Evolutionary conservation across 2,797 vertebrate species (phyloP).

Genomic region (Clamator glandarius): DNA sequence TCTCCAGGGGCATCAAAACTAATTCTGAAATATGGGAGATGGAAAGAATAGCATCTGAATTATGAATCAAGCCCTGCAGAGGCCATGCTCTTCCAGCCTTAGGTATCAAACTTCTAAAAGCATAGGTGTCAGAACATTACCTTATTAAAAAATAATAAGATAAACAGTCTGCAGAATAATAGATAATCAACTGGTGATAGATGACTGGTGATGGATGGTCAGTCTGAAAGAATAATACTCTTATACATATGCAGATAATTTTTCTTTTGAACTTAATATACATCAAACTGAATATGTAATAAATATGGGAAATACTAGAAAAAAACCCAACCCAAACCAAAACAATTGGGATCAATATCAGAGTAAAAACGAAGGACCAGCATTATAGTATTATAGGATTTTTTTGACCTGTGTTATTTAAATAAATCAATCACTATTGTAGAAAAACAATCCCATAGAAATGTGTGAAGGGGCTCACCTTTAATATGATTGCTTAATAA

Average conservation of each 20-base stretch:
- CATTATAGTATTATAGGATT: neutral
- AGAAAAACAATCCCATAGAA: neutral
- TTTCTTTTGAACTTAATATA: neutral
- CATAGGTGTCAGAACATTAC: neutral
- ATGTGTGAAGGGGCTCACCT: fast-evolving
- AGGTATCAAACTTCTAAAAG: neutral
- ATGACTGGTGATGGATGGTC: neutral
- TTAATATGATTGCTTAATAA: neutral
- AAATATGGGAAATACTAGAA: neutral
- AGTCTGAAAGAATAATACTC: neutral
- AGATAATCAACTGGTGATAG: neutral
- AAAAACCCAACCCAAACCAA: no score
- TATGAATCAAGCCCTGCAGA: neutral
- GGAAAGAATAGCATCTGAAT: neutral
- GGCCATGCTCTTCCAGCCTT: neutral
- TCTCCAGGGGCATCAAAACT: neutral
- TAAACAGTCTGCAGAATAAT: neutral
- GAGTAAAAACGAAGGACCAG: neutral
- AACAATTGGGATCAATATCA: neutral
- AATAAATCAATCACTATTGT: neutral
- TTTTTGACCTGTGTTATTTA: neutral
- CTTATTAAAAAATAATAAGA: neutral
- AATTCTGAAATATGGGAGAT: neutral
- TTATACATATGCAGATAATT: neutral
- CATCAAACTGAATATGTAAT: neutral